A percentile compares a stretch with the other conserved stretches of the same genome.
These are phyloP conservation scores for Argyrosomus japonicus DNA, from an alignment of 2,113 vertebrate species.

Conservation along the genomic window DNA sequence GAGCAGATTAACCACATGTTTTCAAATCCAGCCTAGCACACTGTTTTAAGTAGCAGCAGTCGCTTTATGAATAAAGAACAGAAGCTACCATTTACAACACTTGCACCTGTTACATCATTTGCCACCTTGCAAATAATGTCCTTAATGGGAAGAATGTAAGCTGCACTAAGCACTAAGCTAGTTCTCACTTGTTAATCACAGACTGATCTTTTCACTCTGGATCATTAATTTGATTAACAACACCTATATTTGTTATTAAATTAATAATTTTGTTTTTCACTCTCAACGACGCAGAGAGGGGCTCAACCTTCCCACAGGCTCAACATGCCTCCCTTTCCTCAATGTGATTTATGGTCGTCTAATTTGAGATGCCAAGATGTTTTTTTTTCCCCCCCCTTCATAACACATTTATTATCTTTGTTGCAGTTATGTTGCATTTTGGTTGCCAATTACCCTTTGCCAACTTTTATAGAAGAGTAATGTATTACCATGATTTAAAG, in stretches of 20 bases:
- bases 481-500: not conserved
- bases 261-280: conserved; percentile 67
- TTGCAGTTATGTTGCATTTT: not conserved
- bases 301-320: conserved; percentile 76
- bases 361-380: conserved; percentile 68
- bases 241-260: conserved; percentile 65
- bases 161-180: conserved; percentile 28
- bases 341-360: conserved; percentile 72
- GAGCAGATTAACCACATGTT: conserved; percentile 15
- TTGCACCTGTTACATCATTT: conserved; percentile 47
- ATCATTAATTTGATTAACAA: conserved; percentile 75
- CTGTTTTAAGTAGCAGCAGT: conserved; percentile 7
- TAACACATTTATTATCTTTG: conserved; percentile 35
- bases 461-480: not conserved
- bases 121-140: conserved; percentile 16
- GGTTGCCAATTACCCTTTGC: conserved; percentile 16
- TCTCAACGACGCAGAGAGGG: conserved; percentile 60
- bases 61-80: conserved; percentile 31
- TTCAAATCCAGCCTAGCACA: not conserved
- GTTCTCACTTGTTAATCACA: conserved; percentile 60
- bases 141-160: conserved; percentile 34
- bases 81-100: conserved; percentile 1
- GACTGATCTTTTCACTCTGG: conserved; percentile 40
- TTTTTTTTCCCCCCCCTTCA: conserved; percentile 3
- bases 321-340: conserved; percentile 43